Evolutionary conservation across 2,113 vertebrate species (phyloP), one percentile per base, ranked within the genome.

Genomic region (Ophthalmolycus amberensis): DNA sequence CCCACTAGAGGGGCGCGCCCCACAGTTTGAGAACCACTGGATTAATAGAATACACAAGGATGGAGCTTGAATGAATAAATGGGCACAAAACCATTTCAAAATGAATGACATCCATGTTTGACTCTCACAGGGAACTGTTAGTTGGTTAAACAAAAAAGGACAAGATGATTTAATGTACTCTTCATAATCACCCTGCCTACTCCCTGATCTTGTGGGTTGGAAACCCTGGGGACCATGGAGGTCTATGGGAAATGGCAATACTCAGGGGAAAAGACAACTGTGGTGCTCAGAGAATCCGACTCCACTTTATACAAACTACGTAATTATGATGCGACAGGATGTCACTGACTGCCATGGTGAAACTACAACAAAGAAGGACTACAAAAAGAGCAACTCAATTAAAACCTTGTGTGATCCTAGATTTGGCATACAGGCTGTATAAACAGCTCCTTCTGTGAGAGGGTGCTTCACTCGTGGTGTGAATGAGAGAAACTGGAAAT

Each of bases 161-260:
- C 0, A 62, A 73, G 77, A 83, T 75, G 79, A 79, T 27, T 64
- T 0, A 52, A 73, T 44, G 65, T 64, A 27, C n/a, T 46, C 22
- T 65, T 59, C 12, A 14, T 64, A 80, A 87, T 81, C 87, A 52
- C 48, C 63, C 59, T 71, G 83, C 15, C 58, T 50, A 27, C 82
- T 83, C 80, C 62, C 84, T 88, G 83, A 88, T 86, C 73, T 90
- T 54, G 85, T 85, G 86, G 85, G 85, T 83, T 85, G 82, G 82
- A 91, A 89, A 86, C 85, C 80, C 83, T 75, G 64, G 88, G 87
- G 86, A 88, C 63, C 56, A 7, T 3, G 5, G 77, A 82, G 87
- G 78, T 95, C 96, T 95, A 85, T 94, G 94, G 91, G 94, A 91
- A 93, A 94, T 93, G 91, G 91, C 82, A 89, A 91, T 91, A 90